Base-by-base conservation (phyloP, 2,113 vertebrate genomes). In the Cricetomys ansorgei region DNA sequence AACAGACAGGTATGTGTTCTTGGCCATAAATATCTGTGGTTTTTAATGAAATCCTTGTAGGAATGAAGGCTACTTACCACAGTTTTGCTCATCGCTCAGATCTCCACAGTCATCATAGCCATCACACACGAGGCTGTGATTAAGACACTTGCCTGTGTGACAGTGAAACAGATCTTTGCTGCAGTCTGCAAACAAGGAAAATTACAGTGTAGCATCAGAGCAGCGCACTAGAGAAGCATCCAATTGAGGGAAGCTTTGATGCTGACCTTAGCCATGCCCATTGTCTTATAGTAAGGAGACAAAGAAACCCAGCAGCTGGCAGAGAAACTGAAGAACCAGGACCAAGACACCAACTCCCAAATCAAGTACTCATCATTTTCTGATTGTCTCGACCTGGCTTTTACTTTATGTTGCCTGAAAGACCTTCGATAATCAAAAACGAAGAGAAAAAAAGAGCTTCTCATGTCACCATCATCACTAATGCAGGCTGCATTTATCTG, bases 71-170 rank as follows among this genome's bases (percentile, higher is more conserved):
- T 10, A 97, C 99, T 99, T 98, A 99, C 99, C 99, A 97, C 99
- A 99, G 97, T 98, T 98, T 9, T 99, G 98, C 83, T 99, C 99
- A 17, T 99, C 99, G 0, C 99, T 99, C 94, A 99, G 98, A 96
- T 99, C 99, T 86, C 99, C 99, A 92, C 99, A 99, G 98, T 99
- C 99, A 65, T 99, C 99, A 0, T 99, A 99, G 1, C 99, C 99
- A 43, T 99, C 99, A 97, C 99, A 99, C 76, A 99, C 98, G 31
- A 99, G 98, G 87, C 98, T 97, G 0, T 98, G 98, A 76, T 98
- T 98, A 43, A 99, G 98, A 94, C 99, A 99, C 77, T 99, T 99
- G 3, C 99, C 99, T 0, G 99, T 99, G 86, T 98, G 98, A 31
- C 99, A 99, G 1, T 89, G 99, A 97, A 99, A 99, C 84, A 98